Evolutionary conservation across 2,888 invertebrate genomes (phyloP), one percentile per base, ranked within the genome.

Genomic region (Alcis repandata): DNA sequence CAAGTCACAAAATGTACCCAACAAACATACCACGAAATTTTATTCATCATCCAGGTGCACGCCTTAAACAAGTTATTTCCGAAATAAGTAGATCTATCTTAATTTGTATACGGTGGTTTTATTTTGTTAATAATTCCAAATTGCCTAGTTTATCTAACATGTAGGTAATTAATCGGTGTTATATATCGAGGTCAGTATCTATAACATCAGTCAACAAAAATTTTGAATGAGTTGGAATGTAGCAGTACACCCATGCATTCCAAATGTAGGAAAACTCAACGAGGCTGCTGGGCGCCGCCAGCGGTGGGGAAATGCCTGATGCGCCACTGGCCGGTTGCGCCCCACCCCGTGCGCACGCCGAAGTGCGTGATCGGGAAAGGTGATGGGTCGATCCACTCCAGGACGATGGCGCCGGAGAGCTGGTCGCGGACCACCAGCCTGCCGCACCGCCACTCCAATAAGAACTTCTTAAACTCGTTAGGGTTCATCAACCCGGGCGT

Each of bases 261-360:
- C 70, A 45, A 65, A 52, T 43, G 27, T 66, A 59, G 51, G 66
- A 79, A 76, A 77, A 92, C 92, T 92, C 91, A 92, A 93, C 92
- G 87, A 71, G 78, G 79, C 69, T 80, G 83, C 13, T 70, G 71
- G 60, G 75, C 74, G 70, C 79, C 83, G 62, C 79, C 83, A 67
- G 70, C 59, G 62, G 70, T 74, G 78, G 75, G 71, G 87, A 85
- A 93, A 76, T 92, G 90, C 43, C 70, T 72, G 77, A 95, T 91
- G 74, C 93, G 94, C 96, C 96, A 96, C 69, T 93, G 89, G 67
- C 95, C 96, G 66, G 94, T 91, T 32, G 95, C 94, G 61, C 96
- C 96, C 94, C 95, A 96, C 64, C 92, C 94, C 13, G 95, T 95
- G 65, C 95, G 93, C 65, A 95, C 92, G 49, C 95, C 96, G 79